Base-by-base conservation (phyloP, 2,797 vertebrate genomes). In the Lepilemur septentrionalis region DNA sequence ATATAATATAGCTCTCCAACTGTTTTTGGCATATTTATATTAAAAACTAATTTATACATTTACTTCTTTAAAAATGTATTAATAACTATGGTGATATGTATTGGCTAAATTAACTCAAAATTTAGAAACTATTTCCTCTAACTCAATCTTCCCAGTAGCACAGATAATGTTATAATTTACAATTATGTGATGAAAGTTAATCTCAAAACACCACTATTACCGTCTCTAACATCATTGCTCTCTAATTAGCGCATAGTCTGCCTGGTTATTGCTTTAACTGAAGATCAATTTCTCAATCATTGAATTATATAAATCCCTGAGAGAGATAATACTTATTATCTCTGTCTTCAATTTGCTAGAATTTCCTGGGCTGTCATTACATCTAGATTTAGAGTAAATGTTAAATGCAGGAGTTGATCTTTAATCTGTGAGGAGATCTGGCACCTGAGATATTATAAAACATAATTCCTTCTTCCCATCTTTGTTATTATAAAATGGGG, bases 231-330 rank as follows among this genome's bases (percentile, higher is more conserved):
- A 22, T 75, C 35, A 88, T 63, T 78, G 8, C 0, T 86, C 1
- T 90, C n/a, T 94, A 82, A 96, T 92, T 94, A 96, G 46, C 87
- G 78, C 48, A 82, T 12, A 81, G 41, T 11, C 30, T 89, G 23
- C 15, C 25, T 91, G 75, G 50, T 79, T 92, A 86, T 9, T 94
- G 10, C 63, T 93, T 91, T 89, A 95, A 91, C 61, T 70, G 35
- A 88, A 91, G 67, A 96, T 93, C 73, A 91, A 70, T 96, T 90
- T 90, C 67, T 92, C 78, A 81, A 82, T 94, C 48, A 81, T 3
- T 93, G 30, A 96, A 70, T 82, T 96, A 70, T 25, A 85, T 46
- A 69, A 75, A 70, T 5, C 12, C 52, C 69, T 65, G 8, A 85
- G 38, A 86, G 23, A 13, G 41, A 82, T 79, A 41, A 70, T 46